These are phyloP conservation scores for Lophius piscatorius DNA, from an alignment of 2,113 vertebrate species.

Conservation along the genomic window DNA sequence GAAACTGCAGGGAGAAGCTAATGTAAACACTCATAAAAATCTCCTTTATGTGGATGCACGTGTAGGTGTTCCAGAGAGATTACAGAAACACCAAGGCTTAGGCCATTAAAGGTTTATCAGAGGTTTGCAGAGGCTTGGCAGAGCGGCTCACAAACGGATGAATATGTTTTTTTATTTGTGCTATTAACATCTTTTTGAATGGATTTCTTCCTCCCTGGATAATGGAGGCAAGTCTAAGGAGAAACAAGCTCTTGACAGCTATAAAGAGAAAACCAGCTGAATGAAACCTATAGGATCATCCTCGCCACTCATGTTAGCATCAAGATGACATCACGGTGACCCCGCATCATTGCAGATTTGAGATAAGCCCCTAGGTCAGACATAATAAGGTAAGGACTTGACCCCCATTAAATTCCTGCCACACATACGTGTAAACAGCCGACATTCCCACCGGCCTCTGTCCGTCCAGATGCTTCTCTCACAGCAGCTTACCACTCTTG, in stretches of 20 bases:
- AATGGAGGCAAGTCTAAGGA: constrained; percentile 27
- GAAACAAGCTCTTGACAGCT: background rate
- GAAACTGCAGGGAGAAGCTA: background rate
- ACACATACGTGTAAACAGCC: constrained; percentile 27
- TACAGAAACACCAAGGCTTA: constrained; percentile 29
- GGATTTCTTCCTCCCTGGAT: constrained; percentile 16
- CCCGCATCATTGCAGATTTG: constrained; percentile 21
- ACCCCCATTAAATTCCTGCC: constrained; percentile 53
- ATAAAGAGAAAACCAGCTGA: constrained; percentile 17
- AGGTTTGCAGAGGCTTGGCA: constrained; percentile 57
- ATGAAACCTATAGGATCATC: constrained; percentile 34
- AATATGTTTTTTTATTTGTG: constrained; percentile 38
- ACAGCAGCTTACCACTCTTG: constrained; percentile 21
- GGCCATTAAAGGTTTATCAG: constrained; percentile 70
- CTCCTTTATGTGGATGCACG: constrained; percentile 48
- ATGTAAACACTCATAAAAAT: constrained; percentile 59
- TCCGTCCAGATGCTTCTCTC: constrained; percentile 28
- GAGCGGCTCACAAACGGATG: constrained; percentile 30
- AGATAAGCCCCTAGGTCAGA: constrained; percentile 50
- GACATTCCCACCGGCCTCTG: constrained; percentile 2
- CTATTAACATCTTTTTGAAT: constrained; percentile 38
- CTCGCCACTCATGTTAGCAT: constrained; percentile 18
- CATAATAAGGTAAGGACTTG: constrained; percentile 51
- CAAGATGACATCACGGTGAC: constrained; percentile 37
- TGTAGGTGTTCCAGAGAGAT: constrained; percentile 50